Base-by-base conservation (phyloP, 2,113 vertebrate genomes). In the Nyctereutes procyonoides region DNA sequence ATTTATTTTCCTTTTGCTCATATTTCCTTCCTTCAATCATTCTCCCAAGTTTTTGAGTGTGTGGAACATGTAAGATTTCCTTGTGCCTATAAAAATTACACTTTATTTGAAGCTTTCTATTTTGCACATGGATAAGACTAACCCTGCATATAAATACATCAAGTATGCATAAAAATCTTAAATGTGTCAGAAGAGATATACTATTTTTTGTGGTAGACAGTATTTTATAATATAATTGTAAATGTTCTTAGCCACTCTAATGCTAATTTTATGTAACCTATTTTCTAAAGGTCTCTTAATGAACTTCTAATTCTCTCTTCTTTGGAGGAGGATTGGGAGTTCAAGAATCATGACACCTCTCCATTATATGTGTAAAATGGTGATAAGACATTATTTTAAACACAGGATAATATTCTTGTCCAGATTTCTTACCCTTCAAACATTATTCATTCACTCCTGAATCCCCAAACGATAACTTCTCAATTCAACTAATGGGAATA, bases 341-440 rank as follows among this genome's bases (percentile, higher is more conserved):
- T 96, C 17, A 82, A 65, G 38, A 93, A 73, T 81, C 51, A 93
- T 74, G 87, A 86, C 56, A 89, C 56, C 22, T 92, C 67, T 94
- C 53, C 55, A 95, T 95, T 96, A 81, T 89, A 79, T 93, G 28
- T 97, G 63, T 86, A 95, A 95, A 96, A 92, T 48, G 96, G 12
- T 17, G 32, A 76, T 95, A 95, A 89, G 84, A 92, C 69, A 88
- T 96, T 96, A 93, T 87, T 97, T 97, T 97, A 86, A 94, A 96
- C 26, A 74, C 51, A 35, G 30, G 38, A 65, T 92, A 94, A 85
- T 88, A 96, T 81, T 30, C 80, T 90, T 90, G 60, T 63, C 62
- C 87, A 73, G 80, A 79, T 94, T 93, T 81, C n/a, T 95, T 96
- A 88, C 65, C 55, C 89, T 97, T 95, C 48, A 97, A 76, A 84